These are phyloP conservation scores for Mythimna vitellina DNA, from an alignment of 2,888 invertebrate genomes.

Conservation along the genomic window DNA sequence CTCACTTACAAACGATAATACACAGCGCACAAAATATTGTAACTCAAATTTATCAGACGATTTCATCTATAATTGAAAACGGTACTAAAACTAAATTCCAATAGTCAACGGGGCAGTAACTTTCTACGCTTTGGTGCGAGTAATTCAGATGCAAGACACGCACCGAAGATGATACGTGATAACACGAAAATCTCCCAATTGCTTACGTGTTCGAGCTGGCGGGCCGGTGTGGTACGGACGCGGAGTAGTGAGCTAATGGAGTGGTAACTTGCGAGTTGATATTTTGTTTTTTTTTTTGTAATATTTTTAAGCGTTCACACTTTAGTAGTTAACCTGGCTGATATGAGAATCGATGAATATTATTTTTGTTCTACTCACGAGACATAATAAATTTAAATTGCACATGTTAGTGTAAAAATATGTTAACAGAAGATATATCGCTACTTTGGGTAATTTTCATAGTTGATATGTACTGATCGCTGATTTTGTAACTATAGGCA, in stretches of 20 bases:
- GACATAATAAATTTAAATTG: too few species aligned
- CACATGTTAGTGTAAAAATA: too few species aligned
- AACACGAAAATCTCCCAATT: conserved; percentile 90
- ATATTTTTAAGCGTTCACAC: too few species aligned
- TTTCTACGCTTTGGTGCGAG: conserved; percentile 73
- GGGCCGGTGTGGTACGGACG: conserved; percentile 68
- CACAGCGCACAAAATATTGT: conserved; percentile 57
- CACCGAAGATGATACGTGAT: conserved; percentile 89
- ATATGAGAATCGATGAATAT: too few species aligned
- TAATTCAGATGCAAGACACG: conserved; percentile 84
- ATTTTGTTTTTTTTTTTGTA: too few species aligned
- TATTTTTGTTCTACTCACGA: too few species aligned
- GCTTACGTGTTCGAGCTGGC: conserved; percentile 87
- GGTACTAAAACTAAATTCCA: conserved; percentile 71
- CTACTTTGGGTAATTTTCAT: too few species aligned
- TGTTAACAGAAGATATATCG: too few species aligned
- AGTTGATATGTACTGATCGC: too few species aligned
- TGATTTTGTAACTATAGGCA: too few species aligned
- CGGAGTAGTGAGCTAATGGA: conserved; percentile 51
- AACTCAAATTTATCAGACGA: conserved; percentile 65
- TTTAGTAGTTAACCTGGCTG: too few species aligned
- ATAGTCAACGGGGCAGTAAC: conserved; percentile 78
- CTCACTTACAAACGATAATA: conserved; percentile 19
- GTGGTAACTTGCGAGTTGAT: background rate
- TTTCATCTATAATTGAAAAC: conserved; percentile 67